Base-by-base conservation (phyloP, 2,797 vertebrate genomes). In the Chiroxiphia lanceolata region DNA sequence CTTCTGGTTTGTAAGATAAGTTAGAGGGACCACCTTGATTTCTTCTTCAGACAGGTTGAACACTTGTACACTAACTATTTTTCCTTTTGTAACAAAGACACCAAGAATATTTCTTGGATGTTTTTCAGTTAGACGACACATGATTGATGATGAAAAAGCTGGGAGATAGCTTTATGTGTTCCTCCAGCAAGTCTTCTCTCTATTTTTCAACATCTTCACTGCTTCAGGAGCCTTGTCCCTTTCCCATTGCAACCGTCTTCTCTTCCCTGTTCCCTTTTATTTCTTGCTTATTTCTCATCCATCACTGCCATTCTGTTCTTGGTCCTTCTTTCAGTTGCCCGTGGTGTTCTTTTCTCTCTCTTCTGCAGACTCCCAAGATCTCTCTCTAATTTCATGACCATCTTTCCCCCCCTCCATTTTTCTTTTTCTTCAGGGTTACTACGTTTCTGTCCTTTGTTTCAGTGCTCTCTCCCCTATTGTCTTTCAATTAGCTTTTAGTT, bases 391-490 rank as follows among this genome's bases (percentile, higher is more conserved):
- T 50, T 80, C 27, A 64, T 44, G 0, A 31, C 4, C 23, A 22
- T 36, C 29, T 61, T 63, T 86, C 40, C 63, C 34, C 8, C 36
- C 8, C 10, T 61, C 11, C 0, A 0, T 59, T 38, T 69, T 82
- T 36, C 10, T 14, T 53, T 67, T 59, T 26, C 26, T 82, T 78
- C 21, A 61, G 42, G 15, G 3, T 83, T 69, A 13, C 11, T 53
- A 3, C 5, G 3, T 68, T 88, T 80, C 14, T 42, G 11, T 71
- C 23, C 38, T 72, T 89, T 50, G 29, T 65, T 82, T 65, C 60
- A 51, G 19, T 36, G 20, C 15, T 87, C 4, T 51, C 12, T 77
- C 59, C 15, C 4, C 27, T 69, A 17, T 69, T 83, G 7, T 53
- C 34, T 78, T 74, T 67, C 20, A 50, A 26, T 56, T 75, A 65